A percentile compares a stretch with the other conserved stretches of the same genome.
These are phyloP conservation scores for Tenrec ecaudatus DNA, from an alignment of 2,113 vertebrate species.

Conservation along the genomic window DNA sequence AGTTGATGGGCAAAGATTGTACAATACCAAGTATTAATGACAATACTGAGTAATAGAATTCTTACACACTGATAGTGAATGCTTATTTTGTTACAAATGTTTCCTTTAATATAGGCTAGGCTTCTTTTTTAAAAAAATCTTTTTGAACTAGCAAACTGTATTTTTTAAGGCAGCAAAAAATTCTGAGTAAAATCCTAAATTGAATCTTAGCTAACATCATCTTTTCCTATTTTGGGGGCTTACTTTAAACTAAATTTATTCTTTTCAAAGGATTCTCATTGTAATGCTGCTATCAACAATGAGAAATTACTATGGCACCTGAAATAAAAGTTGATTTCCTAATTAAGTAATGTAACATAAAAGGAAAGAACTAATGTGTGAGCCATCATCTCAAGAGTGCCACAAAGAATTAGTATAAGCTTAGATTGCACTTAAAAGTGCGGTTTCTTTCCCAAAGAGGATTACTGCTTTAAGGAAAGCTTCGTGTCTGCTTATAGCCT, in stretches of 20 bases:
- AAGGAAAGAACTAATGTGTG: conserved; percentile 64
- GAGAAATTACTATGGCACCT: conserved; percentile 67
- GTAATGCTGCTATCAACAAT: conserved; percentile 73
- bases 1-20: neutral
- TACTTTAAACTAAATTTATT: conserved; percentile 73
- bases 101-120: conserved; percentile 37
- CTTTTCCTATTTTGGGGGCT: conserved; percentile 35
- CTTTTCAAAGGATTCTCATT: conserved; percentile 71
- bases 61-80: neutral
- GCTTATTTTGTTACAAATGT: conserved; percentile 45
- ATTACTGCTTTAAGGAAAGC: conserved; percentile 54
- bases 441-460: conserved; percentile 52
- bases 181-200: conserved; percentile 63
- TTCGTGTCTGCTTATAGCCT: conserved; percentile 52
- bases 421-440: conserved; percentile 72
- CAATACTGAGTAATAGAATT: conserved; percentile 23
- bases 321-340: conserved; percentile 75
- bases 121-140: conserved; percentile 53
- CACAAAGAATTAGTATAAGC: conserved; percentile 66
- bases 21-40: neutral
- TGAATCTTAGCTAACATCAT: conserved; percentile 64
- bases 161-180: conserved; percentile 69
- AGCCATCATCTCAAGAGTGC: conserved; percentile 53
- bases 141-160: conserved; percentile 54
- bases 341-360: conserved; percentile 70